Conservation (phyloP, 2,888 invertebrate genomes). For the Thymelicus sylvestris region DNA sequence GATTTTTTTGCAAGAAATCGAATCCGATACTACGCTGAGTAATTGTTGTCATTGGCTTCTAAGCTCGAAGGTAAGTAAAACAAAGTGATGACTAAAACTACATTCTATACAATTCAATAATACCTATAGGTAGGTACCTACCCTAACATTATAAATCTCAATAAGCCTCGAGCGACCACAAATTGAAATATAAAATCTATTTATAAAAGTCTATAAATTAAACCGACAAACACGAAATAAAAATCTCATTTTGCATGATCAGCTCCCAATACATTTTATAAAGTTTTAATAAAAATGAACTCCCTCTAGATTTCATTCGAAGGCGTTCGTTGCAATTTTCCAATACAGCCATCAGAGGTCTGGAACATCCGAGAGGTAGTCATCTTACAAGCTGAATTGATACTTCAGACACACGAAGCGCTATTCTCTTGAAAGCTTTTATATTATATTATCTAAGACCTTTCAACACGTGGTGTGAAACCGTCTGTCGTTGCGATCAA, state of each 20-base stretch:
- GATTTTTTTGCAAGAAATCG: no score
- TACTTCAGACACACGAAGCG: slow-evolving; percentile 81
- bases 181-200: neutral
- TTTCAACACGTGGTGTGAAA: slow-evolving; percentile 74
- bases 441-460: slow-evolving; percentile 83
- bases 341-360: slow-evolving; percentile 76
- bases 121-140: no score
- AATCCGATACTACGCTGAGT: no score
- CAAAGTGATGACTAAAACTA: no score
- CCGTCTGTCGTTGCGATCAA: slow-evolving; percentile 78
- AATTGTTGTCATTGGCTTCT: no score
- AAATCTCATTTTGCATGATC: slow-evolving; percentile 24
- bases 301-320: slow-evolving; percentile 61
- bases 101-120: no score
- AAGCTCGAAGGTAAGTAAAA: no score
- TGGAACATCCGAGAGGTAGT: slow-evolving; percentile 72
- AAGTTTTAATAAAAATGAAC: slow-evolving; percentile 76
- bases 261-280: slow-evolving; percentile 45
- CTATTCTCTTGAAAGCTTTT: slow-evolving; percentile 84
- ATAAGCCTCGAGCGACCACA: neutral
- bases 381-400: slow-evolving; percentile 81
- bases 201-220: slow-evolving; percentile 4
- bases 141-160: neutral
- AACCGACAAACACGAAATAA: slow-evolving; percentile 3
- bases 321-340: slow-evolving; percentile 71